Percentiles rank a stretch among this genome's conserved stretches.
phyloP scores from a whole-genome alignment of 2,113 vertebrate genomes.

The Aythya baeri region DNA sequence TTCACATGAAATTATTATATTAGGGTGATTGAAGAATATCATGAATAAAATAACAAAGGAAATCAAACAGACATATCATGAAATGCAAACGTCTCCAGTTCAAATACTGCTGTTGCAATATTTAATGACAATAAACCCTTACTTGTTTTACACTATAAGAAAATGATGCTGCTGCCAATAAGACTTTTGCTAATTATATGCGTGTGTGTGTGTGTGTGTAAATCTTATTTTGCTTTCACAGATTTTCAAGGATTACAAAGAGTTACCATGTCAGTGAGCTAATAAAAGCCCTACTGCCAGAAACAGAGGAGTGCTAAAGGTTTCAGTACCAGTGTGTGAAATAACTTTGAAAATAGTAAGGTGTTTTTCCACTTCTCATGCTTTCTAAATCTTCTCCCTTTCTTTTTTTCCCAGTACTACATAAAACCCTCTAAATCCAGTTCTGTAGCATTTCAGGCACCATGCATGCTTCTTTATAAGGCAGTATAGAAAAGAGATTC shows the following conservation, averaged over 20 bases:
- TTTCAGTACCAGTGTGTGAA: not conserved
- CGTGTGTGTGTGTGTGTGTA: too few species aligned
- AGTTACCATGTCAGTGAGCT: not conserved
- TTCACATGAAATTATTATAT: conserved; percentile 23
- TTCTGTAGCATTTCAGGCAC: not conserved
- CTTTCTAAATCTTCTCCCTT: not conserved
- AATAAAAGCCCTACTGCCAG: not conserved
- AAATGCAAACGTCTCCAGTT: conserved; percentile 16
- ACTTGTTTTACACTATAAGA: not conserved
- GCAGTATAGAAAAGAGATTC: not conserved
- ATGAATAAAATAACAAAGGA: conserved; percentile 37
- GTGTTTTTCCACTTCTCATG: not conserved
- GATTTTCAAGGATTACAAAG: not conserved
- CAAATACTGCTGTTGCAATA: not conserved
- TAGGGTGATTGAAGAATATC: not conserved
- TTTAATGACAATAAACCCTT: not conserved
- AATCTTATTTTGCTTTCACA: not conserved
- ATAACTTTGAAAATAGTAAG: not conserved
- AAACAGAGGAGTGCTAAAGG: not conserved
- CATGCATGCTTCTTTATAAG: not conserved
- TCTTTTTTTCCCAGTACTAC: not conserved
- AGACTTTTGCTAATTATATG: not conserved
- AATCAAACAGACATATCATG: not conserved
- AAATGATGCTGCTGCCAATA: not conserved
- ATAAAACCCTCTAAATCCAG: not conserved